These are phyloP conservation scores for Lepus oiostolus DNA, from an alignment of 2,797 vertebrate genomes.

Conservation along the genomic window DNA sequence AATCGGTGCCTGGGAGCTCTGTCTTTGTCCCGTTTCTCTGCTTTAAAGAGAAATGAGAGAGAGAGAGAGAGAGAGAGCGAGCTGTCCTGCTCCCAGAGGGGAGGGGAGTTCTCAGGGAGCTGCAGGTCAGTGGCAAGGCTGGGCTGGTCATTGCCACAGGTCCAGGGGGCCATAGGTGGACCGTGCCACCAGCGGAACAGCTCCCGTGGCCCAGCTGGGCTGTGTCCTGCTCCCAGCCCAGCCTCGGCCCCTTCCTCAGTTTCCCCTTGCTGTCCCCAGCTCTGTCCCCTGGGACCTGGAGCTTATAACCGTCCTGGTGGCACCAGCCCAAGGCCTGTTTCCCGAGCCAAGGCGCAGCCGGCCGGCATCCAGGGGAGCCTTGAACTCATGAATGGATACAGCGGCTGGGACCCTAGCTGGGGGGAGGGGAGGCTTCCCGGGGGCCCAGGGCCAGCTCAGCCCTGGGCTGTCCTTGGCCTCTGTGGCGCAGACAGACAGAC, in stretches of 20 bases:
- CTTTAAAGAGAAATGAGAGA: too few species aligned
- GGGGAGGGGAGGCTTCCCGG: conserved; percentile 62
- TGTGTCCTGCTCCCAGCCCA: accelerated
- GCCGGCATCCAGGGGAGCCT: conserved; percentile 47
- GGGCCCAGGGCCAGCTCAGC: conserved; percentile 68
- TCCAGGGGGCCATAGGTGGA: neutral
- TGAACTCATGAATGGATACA: conserved; percentile 71
- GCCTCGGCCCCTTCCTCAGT: neutral
- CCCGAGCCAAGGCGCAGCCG: conserved; percentile 24
- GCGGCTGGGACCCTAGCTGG: conserved; percentile 69
- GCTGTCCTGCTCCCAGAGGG: neutral
- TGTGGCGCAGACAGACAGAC: conserved; percentile 83
- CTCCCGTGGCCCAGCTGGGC: too few species aligned
- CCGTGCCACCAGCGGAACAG: too few species aligned
- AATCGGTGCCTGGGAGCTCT: too few species aligned
- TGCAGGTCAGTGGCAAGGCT: neutral
- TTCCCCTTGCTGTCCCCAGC: conserved; percentile 17
- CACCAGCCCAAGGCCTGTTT: conserved; percentile 12
- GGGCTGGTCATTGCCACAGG: neutral
- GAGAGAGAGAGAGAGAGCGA: too few species aligned
- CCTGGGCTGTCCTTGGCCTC: conserved; percentile 73
- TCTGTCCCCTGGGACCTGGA: neutral
- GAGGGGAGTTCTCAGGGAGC: neutral
- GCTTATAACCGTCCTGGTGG: neutral
- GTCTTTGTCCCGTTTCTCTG: too few species aligned